A percentile compares a stretch with the other conserved stretches of the same genome.
These are phyloP conservation scores for Dasyurus viverrinus DNA, from an alignment of 2,113 vertebrate species.

Conservation along the genomic window DNA sequence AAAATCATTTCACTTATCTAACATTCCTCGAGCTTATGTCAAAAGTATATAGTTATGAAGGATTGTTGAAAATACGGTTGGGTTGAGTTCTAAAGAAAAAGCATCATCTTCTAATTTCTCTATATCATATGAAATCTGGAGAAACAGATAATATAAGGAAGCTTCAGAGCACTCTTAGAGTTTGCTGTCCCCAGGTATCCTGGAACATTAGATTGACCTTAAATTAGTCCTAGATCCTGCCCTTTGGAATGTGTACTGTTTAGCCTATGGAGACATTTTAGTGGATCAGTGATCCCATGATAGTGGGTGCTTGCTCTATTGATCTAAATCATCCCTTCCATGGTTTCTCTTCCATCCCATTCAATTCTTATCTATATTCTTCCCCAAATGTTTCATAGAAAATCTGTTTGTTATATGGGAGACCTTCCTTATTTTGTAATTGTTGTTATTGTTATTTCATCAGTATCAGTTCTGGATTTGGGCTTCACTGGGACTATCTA, in stretches of 20 bases:
- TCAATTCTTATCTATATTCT: background rate
- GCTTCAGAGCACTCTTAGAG: background rate
- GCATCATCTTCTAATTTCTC: background rate
- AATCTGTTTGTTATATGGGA: background rate
- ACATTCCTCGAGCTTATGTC: background rate
- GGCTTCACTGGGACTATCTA: background rate
- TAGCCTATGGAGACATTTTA: background rate
- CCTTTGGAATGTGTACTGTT: background rate
- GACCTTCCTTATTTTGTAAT: background rate
- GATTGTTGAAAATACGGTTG: background rate
- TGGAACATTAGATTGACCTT: background rate
- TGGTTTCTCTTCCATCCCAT: background rate
- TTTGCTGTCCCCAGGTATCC: background rate
- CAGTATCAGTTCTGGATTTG: background rate
- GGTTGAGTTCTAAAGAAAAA: background rate
- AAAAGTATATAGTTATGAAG: background rate
- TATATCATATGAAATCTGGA: background rate
- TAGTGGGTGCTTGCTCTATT: background rate
- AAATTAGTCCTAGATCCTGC: background rate
- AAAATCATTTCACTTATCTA: background rate
- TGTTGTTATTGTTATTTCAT: background rate
- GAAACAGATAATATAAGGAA: background rate
- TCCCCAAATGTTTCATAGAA: background rate
- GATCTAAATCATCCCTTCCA: background rate
- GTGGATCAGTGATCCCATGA: background rate